A percentile compares a stretch with the other conserved stretches of the same genome.
Conservation (phyloP, 2,797 vertebrate genomes). For the Typhlichthys eigenmanni region DNA sequence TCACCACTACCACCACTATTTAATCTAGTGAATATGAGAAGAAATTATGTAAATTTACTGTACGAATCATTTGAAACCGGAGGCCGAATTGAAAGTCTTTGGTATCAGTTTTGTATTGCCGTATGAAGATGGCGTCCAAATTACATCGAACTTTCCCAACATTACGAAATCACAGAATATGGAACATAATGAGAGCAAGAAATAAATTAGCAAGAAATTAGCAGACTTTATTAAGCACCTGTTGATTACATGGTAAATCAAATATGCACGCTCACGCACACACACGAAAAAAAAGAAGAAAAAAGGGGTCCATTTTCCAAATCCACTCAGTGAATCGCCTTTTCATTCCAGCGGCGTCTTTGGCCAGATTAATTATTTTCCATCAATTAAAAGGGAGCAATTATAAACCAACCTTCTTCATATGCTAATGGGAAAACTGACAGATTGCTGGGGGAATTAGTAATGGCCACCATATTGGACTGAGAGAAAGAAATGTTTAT, state of each 20-base stretch:
- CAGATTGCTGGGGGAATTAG: slow-evolving; percentile 33
- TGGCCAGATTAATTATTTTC: slow-evolving; percentile 70
- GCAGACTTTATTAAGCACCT: slow-evolving; percentile 46
- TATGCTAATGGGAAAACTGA: slow-evolving; percentile 68
- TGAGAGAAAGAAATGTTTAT: slow-evolving; percentile 15
- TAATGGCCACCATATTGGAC: slow-evolving; percentile 40
- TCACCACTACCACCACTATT: too few relatives aligned
- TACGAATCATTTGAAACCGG: too few relatives aligned
- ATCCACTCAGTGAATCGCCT: slow-evolving; percentile 18
- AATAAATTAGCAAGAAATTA: slow-evolving; percentile 24
- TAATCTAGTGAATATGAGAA: too few relatives aligned
- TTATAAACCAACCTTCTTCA: slow-evolving; percentile 68
- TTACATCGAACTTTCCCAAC: slow-evolving; percentile 24
- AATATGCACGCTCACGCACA: slow-evolving; percentile 13
- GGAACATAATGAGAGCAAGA: slow-evolving; percentile 35
- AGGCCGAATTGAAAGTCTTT: too few relatives aligned
- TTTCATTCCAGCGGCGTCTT: slow-evolving; percentile 29
- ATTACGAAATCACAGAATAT: slow-evolving; percentile 44
- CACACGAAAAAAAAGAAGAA: slow-evolving; percentile 10
- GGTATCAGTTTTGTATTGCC: not conserved
- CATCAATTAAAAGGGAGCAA: slow-evolving; percentile 71
- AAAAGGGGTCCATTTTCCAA: slow-evolving; percentile 27
- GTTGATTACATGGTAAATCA: slow-evolving; percentile 38
- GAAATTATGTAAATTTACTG: too few relatives aligned
- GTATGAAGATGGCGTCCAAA: slow-evolving; percentile 16